phyloP scores from a whole-genome alignment of 2,113 vertebrate genomes.

The Ctenomys sociabilis region DNA sequence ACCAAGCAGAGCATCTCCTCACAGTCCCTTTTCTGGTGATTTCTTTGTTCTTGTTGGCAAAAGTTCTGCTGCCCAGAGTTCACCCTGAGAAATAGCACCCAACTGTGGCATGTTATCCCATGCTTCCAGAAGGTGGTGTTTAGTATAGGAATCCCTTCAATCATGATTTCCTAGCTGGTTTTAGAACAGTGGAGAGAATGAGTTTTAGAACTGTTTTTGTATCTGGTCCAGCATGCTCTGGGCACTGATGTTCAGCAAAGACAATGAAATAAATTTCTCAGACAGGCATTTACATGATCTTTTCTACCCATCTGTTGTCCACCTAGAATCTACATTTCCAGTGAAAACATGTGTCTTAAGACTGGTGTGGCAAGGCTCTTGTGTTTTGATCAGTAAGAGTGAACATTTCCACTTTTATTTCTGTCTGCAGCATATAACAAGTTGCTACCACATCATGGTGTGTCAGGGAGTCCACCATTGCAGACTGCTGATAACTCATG shows the following conservation, averaged over 20 bases:
- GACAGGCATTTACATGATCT: background rate
- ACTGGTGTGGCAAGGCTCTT: background rate
- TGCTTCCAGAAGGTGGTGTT: slow-evolving; percentile 3
- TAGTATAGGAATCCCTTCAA: background rate
- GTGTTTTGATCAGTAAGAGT: background rate
- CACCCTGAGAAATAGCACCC: background rate
- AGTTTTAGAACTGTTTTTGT: slow-evolving; percentile 18
- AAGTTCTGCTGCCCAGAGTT: background rate
- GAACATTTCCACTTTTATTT: background rate
- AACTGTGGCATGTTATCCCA: background rate
- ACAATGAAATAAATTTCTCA: background rate
- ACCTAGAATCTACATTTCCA: background rate
- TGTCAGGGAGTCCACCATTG: background rate
- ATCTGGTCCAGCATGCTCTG: background rate
- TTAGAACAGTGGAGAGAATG: background rate
- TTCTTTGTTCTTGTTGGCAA: background rate
- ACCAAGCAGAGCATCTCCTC: background rate
- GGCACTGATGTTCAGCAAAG: background rate
- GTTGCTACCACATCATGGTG: background rate
- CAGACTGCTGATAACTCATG: background rate
- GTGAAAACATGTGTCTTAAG: background rate
- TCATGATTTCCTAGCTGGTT: background rate
- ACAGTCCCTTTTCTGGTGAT: background rate
- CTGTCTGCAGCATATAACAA: background rate
- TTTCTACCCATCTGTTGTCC: background rate